Percentiles rank a stretch among this genome's conserved stretches.
Conservation (phyloP, 2,888 invertebrate genomes). For the Antheraea yamamai region DNA sequence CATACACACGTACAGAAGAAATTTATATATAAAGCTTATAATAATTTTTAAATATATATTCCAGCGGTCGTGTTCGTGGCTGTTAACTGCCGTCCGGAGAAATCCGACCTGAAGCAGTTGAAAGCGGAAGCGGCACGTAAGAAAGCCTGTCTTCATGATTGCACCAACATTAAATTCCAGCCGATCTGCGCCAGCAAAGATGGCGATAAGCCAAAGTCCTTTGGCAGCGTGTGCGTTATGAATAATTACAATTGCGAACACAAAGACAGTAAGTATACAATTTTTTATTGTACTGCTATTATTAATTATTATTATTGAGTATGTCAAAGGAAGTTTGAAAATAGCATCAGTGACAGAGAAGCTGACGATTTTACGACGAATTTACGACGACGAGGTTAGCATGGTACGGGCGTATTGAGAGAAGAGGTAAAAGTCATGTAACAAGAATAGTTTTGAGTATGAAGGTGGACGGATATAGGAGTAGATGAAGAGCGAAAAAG, state of each 20-base stretch:
- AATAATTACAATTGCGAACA: conserved; percentile 85
- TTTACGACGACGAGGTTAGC: too few relatives aligned
- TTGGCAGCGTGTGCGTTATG: conserved; percentile 84
- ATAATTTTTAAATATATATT: conserved; percentile 30
- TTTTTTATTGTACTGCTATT: neutral
- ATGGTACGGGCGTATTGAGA: too few relatives aligned
- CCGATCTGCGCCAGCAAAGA: conserved; percentile 85
- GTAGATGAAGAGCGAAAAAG: too few relatives aligned
- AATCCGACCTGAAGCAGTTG: conserved; percentile 82
- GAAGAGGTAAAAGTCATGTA: too few relatives aligned
- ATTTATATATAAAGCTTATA: too few relatives aligned
- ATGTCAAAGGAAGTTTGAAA: too few relatives aligned
- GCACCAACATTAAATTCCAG: conserved; percentile 71
- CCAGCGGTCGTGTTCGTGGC: conserved; percentile 67
- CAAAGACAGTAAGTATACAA: conserved; percentile 81
- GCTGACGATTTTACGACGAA: too few relatives aligned
- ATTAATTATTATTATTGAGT: too few relatives aligned
- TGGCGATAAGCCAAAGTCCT: conserved; percentile 80
- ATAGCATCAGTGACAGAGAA: too few relatives aligned
- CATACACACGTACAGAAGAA: too few relatives aligned
- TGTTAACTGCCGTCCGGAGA: conserved; percentile 78
- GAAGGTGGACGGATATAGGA: too few relatives aligned
- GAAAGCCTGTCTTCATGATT: conserved; percentile 82
- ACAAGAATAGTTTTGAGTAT: too few relatives aligned
- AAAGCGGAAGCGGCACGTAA: conserved; percentile 81